A percentile compares a stretch with the other conserved stretches of the same genome.
Conservation (phyloP, 2,113 vertebrate species). For the Oophaga pumilio region DNA sequence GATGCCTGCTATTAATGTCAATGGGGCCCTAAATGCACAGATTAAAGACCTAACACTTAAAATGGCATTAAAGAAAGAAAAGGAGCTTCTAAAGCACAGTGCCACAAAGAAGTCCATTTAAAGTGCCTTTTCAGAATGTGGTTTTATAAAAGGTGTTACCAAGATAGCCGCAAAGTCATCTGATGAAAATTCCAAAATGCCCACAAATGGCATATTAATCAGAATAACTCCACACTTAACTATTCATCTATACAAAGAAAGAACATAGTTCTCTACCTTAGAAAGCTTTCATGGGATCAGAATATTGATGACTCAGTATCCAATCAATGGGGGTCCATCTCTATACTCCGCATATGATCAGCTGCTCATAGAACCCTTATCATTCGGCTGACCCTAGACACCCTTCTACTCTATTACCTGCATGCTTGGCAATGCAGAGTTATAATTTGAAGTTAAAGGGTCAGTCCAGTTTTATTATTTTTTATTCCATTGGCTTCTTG, state of each 20-base stretch:
- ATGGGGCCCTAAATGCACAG: constrained; percentile 18
- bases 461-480: too few species aligned
- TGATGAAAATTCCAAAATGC: not conserved
- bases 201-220: not conserved
- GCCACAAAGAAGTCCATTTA: not conserved
- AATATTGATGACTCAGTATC: too few species aligned
- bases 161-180: not conserved
- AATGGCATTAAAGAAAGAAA: constrained; percentile 11
- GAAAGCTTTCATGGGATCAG: too few species aligned
- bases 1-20: constrained; percentile 20
- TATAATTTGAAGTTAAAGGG: too few species aligned
- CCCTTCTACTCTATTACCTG: too few species aligned
- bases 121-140: not conserved
- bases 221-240: not conserved
- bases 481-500: too few species aligned
- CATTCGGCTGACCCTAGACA: too few species aligned
- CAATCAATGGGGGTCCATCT: too few species aligned
- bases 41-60: constrained; percentile 18
- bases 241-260: not conserved
- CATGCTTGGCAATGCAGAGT: too few species aligned
- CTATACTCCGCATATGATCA: too few species aligned
- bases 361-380: too few species aligned
- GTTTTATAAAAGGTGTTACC: constrained; percentile 1
- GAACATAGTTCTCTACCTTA: not conserved
- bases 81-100: not conserved